Evolutionary conservation across 2,797 vertebrate species (phyloP).

Genomic region (Macropodus opercularis): DNA sequence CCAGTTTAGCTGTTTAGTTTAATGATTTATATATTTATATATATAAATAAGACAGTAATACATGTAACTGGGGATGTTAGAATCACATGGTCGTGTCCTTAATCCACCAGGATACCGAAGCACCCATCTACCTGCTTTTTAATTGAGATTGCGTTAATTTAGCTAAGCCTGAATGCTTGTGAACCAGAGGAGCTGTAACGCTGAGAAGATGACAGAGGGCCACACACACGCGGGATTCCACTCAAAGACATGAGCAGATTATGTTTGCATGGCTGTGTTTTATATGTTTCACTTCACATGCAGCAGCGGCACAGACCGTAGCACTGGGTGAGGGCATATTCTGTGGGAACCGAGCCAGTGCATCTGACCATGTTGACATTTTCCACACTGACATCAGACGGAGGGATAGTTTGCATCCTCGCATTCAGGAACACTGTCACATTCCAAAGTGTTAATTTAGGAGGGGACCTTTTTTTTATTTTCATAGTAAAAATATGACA

Average conservation of each 20-base stretch:
- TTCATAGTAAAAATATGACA: not conserved
- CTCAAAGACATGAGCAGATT: slow-evolving; percentile 69
- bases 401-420: slow-evolving; percentile 43
- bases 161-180: slow-evolving; percentile 1
- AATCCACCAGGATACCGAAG: not conserved
- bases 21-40: too few species aligned
- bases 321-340: slow-evolving; percentile 68
- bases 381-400: slow-evolving; percentile 64
- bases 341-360: slow-evolving; percentile 68
- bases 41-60: too few species aligned
- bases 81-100: not conserved
- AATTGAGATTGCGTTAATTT: slow-evolving; percentile 2
- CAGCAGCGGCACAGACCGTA: slow-evolving; percentile 51
- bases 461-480: too few species aligned
- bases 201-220: slow-evolving; percentile 41
- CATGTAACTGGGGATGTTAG: not conserved
- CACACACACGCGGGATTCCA: slow-evolving; percentile 45
- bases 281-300: slow-evolving; percentile 71
- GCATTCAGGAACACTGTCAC: slow-evolving; percentile 45
- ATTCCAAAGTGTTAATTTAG: slow-evolving; percentile 26
- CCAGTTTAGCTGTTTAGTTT: not conserved
- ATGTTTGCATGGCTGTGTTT: slow-evolving; percentile 74
- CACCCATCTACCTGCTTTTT: slow-evolving; percentile 4
- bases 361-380: slow-evolving; percentile 78
- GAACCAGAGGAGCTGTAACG: slow-evolving; percentile 11